Base-by-base conservation (phyloP, 2,888 invertebrate genomes). In the Junonia oenone region DNA sequence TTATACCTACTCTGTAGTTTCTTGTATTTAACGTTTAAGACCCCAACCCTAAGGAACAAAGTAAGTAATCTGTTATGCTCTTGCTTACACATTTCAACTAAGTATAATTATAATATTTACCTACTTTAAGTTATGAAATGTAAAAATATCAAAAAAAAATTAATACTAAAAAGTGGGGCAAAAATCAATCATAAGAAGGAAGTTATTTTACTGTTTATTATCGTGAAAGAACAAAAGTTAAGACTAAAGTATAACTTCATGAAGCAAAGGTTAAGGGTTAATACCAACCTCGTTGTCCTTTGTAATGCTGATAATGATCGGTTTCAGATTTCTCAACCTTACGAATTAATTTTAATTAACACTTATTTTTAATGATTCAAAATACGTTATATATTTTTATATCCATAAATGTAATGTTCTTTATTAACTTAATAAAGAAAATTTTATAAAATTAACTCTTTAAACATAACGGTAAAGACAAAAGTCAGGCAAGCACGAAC, bases 181-280 rank as follows among this genome's bases (percentile, higher is more conserved):
- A n/a, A n/a, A 27, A 8, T 31, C 2, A 31, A 31, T 31, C 31
- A 31, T 2, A 31, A 31, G 8, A 31, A 31, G 31, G 31, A 31
- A 31, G 9, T 11, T 31, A n/a, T n/a, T n/a, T n/a, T n/a, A n/a
- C n/a, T n/a, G n/a, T n/a, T n/a, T n/a, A n/a, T n/a, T n/a, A n/a
- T 29, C 8, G 29, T 29, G 1, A 29, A 1, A 8, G 11, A 29
- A n/a, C 11, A 33, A 33, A 37, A 37, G 26, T 22, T 26, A 26
- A 26, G 14, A 26, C 9, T 47, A n/a, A 17, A 19, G 33, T 35
- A 6, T 35, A 17, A 19, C 31, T 47, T 35, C 31, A 46, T 48
- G 14, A 19, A 29, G 17, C 15, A 40, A 50, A 47, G 31, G 31
- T 40, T 50, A 50, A 46, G 46, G 17, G 11, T 46, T 14, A 31